Evolutionary conservation across 2,113 vertebrate species (phyloP).

Genomic region (Channa argus): DNA sequence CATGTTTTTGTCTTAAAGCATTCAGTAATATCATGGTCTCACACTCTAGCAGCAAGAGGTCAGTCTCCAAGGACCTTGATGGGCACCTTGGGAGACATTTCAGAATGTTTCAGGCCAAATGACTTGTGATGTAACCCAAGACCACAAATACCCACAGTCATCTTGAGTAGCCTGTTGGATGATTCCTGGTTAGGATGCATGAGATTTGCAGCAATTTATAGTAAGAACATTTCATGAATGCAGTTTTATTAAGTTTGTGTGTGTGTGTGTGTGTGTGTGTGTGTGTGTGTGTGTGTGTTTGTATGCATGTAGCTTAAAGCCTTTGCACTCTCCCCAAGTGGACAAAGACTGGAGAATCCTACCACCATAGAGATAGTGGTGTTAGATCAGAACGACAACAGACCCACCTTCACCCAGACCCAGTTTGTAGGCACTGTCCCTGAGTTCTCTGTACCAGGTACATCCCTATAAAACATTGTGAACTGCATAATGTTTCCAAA

Average conservation of each 20-base stretch:
- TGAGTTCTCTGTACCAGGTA: conserved; percentile 94
- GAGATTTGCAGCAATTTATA: not conserved
- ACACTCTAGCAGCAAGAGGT: conserved; percentile 58
- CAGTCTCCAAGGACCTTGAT: conserved; percentile 59
- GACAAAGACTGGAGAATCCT: conserved; percentile 91
- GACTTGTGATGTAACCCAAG: conserved; percentile 51
- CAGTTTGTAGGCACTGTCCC: conserved; percentile 84
- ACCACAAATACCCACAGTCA: conserved; percentile 7
- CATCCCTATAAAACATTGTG: conserved; percentile 1
- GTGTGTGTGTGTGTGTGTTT: conserved; percentile 17
- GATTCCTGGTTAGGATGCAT: not conserved
- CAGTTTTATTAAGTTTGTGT: conserved; percentile 5
- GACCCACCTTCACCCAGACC: conserved; percentile 86
- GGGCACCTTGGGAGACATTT: conserved; percentile 61
- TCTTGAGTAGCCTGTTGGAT: not conserved
- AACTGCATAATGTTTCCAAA: not conserved
- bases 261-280: not conserved
- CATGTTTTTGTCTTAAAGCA: conserved; percentile 54
- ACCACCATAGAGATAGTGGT: conserved; percentile 96
- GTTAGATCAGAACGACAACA: conserved; percentile 97
- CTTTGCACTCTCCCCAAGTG: conserved; percentile 92
- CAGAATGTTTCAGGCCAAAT: conserved; percentile 55
- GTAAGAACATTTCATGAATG: not conserved
- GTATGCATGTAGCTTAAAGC: conserved; percentile 87
- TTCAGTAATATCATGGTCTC: conserved; percentile 43